Evolutionary conservation across 1,140 invertebrate species (phyloP).

Genomic region (Antheraea mylitta): DNA sequence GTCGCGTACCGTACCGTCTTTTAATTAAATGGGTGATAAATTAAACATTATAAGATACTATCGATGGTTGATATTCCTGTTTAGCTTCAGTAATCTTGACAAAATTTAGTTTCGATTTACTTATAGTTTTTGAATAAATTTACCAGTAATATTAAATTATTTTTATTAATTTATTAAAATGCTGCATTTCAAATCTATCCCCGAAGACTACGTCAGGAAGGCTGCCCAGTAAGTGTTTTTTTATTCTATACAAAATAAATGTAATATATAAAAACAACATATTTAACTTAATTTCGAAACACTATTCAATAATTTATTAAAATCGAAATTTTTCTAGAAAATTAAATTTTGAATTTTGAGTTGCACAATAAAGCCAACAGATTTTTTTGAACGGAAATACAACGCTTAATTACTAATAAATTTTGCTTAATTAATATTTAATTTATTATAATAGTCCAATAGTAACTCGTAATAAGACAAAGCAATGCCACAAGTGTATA

Average conservation of each 20-base stretch:
- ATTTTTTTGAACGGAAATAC: too few species aligned
- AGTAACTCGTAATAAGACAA: background rate
- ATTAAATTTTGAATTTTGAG: too few species aligned
- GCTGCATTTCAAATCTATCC: conserved; percentile 62
- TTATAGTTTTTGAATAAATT: background rate
- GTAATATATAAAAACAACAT: too few species aligned
- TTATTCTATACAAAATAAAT: background rate
- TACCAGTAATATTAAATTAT: too few species aligned
- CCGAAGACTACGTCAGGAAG: conserved; percentile 63
- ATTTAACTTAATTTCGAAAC: too few species aligned
- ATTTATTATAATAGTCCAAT: background rate
- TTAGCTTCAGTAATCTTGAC: conserved; percentile 67
- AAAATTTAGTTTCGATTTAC: conserved; percentile 45
- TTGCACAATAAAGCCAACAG: too few species aligned
- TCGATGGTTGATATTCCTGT: conserved; percentile 66
- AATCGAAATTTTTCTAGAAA: too few species aligned
- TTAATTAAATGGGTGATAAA: conserved; percentile 73
- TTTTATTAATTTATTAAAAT: conserved; percentile 43
- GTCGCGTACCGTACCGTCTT: conserved; percentile 26
- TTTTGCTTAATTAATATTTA: background rate
- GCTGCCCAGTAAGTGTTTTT: conserved; percentile 54
- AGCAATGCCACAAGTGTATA: conserved; percentile 1
- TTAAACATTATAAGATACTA: conserved; percentile 58
- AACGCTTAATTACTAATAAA: too few species aligned
- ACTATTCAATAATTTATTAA: too few species aligned